Evolutionary conservation across 2,888 invertebrate species (phyloP), one percentile per base, ranked within the genome.

Genomic region (Protophormia terraenovae): DNA sequence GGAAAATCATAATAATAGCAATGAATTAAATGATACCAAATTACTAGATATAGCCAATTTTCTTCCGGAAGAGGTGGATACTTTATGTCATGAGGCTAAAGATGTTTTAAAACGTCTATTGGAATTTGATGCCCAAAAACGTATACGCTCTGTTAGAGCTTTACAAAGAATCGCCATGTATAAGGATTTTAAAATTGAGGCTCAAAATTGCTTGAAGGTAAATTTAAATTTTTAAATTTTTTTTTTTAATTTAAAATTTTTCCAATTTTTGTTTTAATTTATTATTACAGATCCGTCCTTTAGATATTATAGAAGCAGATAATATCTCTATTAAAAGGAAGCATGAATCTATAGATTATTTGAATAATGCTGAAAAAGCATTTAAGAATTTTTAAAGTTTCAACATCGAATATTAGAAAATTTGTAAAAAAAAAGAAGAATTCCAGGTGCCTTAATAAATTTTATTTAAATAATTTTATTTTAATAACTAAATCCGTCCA

Each of bases 121-220:
- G 38, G 89, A 89, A 58, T 53, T 89, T 0, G 89, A 91, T 80
- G 89, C 90, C 12, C 89, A 88, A 16, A 87, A 88, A 45, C 89
- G 92, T 4, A 86, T 92, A 47, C 91, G 89, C 58, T 91, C 91
- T 7, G 88, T 91, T 7, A 86, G 91, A 86, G 87, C 89, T 2
- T 86, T 92, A 62, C 90, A 91, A 82, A 89, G 89, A 77, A 91
- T 92, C 32, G 91, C 91, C 47, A 87, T 92, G 58, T 92, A 88
- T 77, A 90, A 90, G 83, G 87, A 89, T 58, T 92, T 90, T 22
- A 89, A 90, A 72, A 87, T 92, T 71, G 89, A 90, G 22, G 69
- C 89, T 3, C 87, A 90, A 67, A 85, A 87, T 55, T 87, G 91
- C 24, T 87, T 89, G 16, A 88, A 88, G 58, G 91, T 91, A 87